Evolutionary conservation across 2,113 vertebrate genomes (phyloP).

Genomic region (Colinus virginianus): DNA sequence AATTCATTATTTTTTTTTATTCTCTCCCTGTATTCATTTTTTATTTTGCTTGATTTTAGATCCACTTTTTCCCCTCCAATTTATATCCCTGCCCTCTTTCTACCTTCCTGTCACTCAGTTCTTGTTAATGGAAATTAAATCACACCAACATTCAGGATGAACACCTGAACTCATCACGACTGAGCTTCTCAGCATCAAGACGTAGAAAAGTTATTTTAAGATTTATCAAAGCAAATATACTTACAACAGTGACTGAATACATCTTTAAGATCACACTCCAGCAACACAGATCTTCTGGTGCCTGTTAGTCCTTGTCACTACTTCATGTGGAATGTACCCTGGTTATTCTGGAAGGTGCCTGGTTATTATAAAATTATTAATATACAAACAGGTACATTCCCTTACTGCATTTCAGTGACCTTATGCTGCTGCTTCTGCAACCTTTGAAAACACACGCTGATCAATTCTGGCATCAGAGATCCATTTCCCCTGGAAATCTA

Average conservation of each 20-base stretch:
- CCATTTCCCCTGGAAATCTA: not conserved
- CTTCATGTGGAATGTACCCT: not conserved
- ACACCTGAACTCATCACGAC: not conserved
- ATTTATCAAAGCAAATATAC: not conserved
- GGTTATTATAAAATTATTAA: not conserved
- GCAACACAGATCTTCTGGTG: not conserved
- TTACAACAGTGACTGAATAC: not conserved
- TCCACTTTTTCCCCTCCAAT: accelerated
- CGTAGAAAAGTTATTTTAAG: not conserved
- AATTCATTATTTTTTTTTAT: not conserved
- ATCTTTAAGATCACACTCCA: not conserved
- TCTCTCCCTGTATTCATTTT: not conserved
- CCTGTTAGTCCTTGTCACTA: not conserved
- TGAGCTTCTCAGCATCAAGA: not conserved
- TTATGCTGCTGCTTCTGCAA: not conserved
- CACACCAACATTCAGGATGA: not conserved
- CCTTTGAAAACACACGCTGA: not conserved
- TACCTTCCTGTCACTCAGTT: not conserved
- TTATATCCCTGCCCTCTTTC: not conserved
- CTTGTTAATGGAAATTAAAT: not conserved
- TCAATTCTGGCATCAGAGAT: not conserved
- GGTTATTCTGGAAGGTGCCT: not conserved
- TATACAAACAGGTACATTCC: not conserved
- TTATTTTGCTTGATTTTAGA: not conserved
- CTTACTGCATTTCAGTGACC: not conserved